These are phyloP conservation scores for Cavia porcellus DNA, from an alignment of 2,113 vertebrate species.

Conservation along the genomic window DNA sequence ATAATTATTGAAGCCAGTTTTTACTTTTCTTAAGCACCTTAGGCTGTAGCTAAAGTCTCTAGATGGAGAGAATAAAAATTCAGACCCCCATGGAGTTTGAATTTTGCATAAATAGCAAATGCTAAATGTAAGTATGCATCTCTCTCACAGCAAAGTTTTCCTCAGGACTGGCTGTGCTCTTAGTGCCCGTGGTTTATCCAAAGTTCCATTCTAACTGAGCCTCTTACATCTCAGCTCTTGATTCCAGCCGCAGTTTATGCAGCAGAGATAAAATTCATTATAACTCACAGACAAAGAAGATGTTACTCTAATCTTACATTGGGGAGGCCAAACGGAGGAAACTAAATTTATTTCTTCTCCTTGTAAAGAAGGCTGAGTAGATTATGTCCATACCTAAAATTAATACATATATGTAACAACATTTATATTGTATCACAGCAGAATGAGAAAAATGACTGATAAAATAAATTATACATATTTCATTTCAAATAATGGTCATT, in stretches of 20 bases:
- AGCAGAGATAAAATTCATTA: background rate
- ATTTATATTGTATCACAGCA: background rate
- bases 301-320: background rate
- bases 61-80: background rate
- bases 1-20: background rate
- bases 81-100: background rate
- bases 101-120: background rate
- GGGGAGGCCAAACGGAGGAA: background rate
- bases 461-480: too few relatives aligned
- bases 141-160: background rate
- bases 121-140: background rate
- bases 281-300: background rate
- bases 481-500: conserved; percentile 19
- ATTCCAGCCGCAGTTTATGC: background rate
- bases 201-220: background rate
- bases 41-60: background rate
- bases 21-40: background rate
- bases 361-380: background rate
- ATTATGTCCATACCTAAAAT: background rate
- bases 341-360: background rate
- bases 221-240: background rate
- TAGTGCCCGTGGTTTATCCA: background rate
- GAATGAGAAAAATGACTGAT: background rate
- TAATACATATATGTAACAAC: background rate
- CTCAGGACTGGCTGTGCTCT: too few relatives aligned